Evolutionary conservation across 1,140 invertebrate species (phyloP), one percentile per base, ranked within the genome.

Genomic region (Ruditapes philippinarum): DNA sequence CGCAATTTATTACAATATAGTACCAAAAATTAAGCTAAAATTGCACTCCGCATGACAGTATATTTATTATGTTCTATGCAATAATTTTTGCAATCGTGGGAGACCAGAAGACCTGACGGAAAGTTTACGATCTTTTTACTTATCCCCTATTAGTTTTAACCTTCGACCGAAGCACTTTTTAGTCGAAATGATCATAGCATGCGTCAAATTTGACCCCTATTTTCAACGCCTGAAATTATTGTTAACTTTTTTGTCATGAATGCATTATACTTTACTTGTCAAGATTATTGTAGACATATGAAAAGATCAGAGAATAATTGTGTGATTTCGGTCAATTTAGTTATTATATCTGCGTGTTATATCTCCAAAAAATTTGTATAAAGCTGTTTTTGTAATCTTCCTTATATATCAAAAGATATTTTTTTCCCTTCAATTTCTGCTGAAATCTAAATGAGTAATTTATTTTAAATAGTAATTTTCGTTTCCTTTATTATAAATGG

Each of bases 241-340:
- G 31, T 70, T 38, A 70, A 31, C 38, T 38, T 54, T 19, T 70
- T 19, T 38, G 19, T 38, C 9, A n/a, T 38, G 38, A 11, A 28
- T 70, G n/a, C 4, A 70, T 17, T 70, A 17, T 70, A 38, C 36
- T 17, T 62, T 62, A 28, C 28, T n/a, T 62, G 57, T 62, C 57
- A 62, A 25, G 14, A 28, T 14, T 57, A n/a, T 19, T n/a, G n/a
- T n/a, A 57, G 22, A 57, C 4, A 36, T 65, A 65, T 38, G 5
- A 25, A 11, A 36, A 70, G 33, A 70, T 70, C 65, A 40, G 36
- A 40, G 31, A 14, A 38, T 70, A 70, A 70, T 70, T 70, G 31
- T 38, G 65, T 36, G 65, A 70, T 28, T 70, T 70, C 36, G 38
- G 65, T 70, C 65, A 70, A 70, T 70, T 70, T 70, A 31, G 65